Evolutionary conservation across 2,113 vertebrate genomes (phyloP).

Genomic region (Seriola rivoliana): DNA sequence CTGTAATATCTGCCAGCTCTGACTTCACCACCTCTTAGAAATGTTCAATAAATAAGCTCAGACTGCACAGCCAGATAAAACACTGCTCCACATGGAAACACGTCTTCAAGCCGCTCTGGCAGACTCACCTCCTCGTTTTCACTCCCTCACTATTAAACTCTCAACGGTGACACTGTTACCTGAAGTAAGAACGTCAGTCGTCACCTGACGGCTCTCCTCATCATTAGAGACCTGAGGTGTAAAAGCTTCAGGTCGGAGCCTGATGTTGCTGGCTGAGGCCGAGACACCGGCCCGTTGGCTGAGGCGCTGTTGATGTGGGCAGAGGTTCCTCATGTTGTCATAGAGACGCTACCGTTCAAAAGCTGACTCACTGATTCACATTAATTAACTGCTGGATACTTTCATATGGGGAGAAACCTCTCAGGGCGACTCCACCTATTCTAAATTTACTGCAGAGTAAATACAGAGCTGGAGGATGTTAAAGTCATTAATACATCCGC

Average conservation of each 20-base stretch:
- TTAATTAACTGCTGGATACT: constrained; percentile 25
- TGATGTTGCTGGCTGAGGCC: not conserved
- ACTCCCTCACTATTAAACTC: not conserved
- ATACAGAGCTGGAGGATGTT: not conserved
- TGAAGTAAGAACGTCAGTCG: too few relatives aligned
- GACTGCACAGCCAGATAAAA: constrained; percentile 1
- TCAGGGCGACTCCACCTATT: constrained; percentile 1
- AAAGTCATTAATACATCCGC: not conserved
- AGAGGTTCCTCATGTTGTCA: constrained; percentile 37
- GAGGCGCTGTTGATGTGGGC: constrained; percentile 35
- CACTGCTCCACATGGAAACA: constrained; percentile 27
- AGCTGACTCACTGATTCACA: constrained; percentile 22
- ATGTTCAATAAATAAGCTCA: constrained; percentile 34
- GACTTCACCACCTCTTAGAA: constrained; percentile 51
- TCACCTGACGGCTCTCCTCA: too few relatives aligned
- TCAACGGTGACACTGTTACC: too few relatives aligned
- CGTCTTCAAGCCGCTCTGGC: constrained; percentile 6
- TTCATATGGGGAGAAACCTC: constrained; percentile 30
- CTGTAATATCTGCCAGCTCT: constrained; percentile 38
- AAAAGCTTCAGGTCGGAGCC: not conserved
- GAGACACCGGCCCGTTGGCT: not conserved
- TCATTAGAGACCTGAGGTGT: not conserved
- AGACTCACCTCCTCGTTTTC: constrained; percentile 16
- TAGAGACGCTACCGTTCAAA: constrained; percentile 49
- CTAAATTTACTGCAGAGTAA: not conserved